phyloP scores from a whole-genome alignment of 2,888 invertebrate species.

The Heliconius charithonia region DNA sequence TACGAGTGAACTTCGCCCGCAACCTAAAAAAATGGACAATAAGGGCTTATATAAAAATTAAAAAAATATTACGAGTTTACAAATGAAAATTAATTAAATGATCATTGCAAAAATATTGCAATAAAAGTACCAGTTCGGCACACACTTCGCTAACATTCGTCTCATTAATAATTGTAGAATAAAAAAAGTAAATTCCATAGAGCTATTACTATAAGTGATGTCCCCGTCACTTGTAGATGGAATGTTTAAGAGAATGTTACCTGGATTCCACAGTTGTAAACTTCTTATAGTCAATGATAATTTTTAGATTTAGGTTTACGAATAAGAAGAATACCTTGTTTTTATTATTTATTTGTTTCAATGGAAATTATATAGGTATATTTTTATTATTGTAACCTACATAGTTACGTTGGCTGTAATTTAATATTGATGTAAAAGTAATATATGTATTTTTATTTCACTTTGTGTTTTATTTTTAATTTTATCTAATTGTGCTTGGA shows the following conservation, averaged over 20 bases:
- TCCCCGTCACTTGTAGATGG: slow-evolving; percentile 80
- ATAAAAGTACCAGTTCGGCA: slow-evolving; percentile 44
- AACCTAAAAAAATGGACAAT: slow-evolving; percentile 36
- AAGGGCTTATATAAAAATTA: slow-evolving; percentile 31
- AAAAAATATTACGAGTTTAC: slow-evolving; percentile 22
- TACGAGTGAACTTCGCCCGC: neutral
- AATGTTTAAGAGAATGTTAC: slow-evolving; percentile 79
- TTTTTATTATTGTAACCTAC: slow-evolving; percentile 84
- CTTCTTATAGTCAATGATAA: slow-evolving; percentile 79
- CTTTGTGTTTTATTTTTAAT: slow-evolving; percentile 63
- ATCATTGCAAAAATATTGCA: slow-evolving; percentile 8
- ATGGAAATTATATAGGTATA: slow-evolving; percentile 83
- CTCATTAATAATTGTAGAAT: slow-evolving; percentile 78
- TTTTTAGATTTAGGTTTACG: slow-evolving; percentile 79
- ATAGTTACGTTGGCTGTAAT: slow-evolving; percentile 84
- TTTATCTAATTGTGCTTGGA: neutral
- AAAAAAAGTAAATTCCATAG: slow-evolving; percentile 80
- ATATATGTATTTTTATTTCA: slow-evolving; percentile 85
- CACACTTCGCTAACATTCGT: slow-evolving; percentile 66
- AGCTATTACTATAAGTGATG: slow-evolving; percentile 77
- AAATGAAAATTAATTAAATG: slow-evolving; percentile 26
- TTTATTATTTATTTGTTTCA: slow-evolving; percentile 84
- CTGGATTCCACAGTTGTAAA: slow-evolving; percentile 74
- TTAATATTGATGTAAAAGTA: slow-evolving; percentile 83
- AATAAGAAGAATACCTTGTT: slow-evolving; percentile 80